A percentile compares a stretch with the other conserved stretches of the same genome.
Evolutionary conservation across 53 echinoderm and acorn worm species (phyloP).

Genomic region (Antedon mediterranea): DNA sequence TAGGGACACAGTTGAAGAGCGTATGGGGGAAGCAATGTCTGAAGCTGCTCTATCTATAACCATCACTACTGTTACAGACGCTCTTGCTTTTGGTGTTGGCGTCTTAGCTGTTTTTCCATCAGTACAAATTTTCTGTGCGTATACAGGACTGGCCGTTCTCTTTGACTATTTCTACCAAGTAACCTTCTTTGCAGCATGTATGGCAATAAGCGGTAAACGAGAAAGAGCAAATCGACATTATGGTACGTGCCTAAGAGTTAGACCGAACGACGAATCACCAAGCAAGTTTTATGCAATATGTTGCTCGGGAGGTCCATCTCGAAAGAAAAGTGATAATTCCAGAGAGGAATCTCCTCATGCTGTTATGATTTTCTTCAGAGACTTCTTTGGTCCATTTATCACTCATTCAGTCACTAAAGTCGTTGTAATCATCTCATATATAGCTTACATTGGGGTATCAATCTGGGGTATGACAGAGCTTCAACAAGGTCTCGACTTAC

Average conservation of each 20-base stretch:
- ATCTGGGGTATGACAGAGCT: conserved; percentile 34
- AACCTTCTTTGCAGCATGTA: conserved; percentile 54
- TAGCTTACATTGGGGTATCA: conserved; percentile 20
- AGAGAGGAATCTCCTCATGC: conserved; percentile 5
- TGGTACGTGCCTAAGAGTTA: conserved; percentile 57
- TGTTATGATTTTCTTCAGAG: conserved; percentile 6
- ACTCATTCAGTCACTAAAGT: conserved; percentile 7
- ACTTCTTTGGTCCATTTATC: conserved; percentile 16
- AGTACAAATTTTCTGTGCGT: conserved; percentile 42
- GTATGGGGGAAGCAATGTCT: conserved; percentile 33
- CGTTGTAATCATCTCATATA: conserved; percentile 5
- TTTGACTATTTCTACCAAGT: conserved; percentile 39
- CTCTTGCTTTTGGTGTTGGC: conserved; percentile 43
- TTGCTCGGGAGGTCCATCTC: conserved; percentile 77
- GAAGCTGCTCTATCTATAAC: conserved; percentile 65
- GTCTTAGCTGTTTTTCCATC: conserved; percentile 23
- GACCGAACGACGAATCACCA: conserved; percentile 65
- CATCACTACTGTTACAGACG: conserved; percentile 47
- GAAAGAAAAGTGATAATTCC: conserved; percentile 28
- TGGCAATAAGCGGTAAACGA: conserved; percentile 34
- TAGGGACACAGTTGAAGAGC: conserved; percentile 12
- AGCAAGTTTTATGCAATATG: conserved; percentile 91
- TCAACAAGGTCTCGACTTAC: conserved; percentile 19
- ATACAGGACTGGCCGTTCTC: conserved; percentile 29
- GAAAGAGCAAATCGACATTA: conserved; percentile 51